Conservation (phyloP, 2,888 invertebrate species). For the Napeogenes inachia region DNA sequence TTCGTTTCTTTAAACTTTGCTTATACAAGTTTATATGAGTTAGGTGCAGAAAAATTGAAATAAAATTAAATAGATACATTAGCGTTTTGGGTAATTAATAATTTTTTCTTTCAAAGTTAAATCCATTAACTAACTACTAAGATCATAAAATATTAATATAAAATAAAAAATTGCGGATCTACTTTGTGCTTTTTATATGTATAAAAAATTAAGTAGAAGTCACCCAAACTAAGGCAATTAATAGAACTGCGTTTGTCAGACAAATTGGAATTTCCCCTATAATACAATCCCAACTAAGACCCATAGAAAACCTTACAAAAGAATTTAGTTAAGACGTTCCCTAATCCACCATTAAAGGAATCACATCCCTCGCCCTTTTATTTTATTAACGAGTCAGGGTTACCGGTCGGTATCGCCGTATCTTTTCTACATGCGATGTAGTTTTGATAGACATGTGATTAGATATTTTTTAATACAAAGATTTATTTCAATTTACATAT, state of each 20-base stretch:
- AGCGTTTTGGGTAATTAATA: too few species aligned
- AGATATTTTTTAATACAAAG: too few species aligned
- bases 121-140: too few species aligned
- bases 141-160: too few species aligned
- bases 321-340: constrained; percentile 31
- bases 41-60: too few species aligned
- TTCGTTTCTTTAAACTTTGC: not conserved
- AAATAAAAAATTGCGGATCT: too few species aligned
- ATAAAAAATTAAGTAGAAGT: not conserved
- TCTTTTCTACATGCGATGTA: not conserved
- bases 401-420: not conserved
- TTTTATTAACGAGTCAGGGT: constrained; percentile 28
- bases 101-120: too few species aligned
- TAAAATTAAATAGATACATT: too few species aligned
- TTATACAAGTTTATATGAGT: not conserved
- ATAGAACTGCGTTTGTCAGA: constrained; percentile 34
- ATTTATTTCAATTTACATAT: too few species aligned
- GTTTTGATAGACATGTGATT: not conserved
- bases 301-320: constrained; percentile 28
- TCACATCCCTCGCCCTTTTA: constrained; percentile 25
- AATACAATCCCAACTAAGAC: constrained; percentile 19
- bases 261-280: constrained; percentile 28
- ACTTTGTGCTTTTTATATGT: too few species aligned
- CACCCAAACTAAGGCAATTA: constrained; percentile 28
- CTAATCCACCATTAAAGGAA: constrained; percentile 32